Evolutionary conservation across 1,140 invertebrate genomes (phyloP), one percentile per base, ranked within the genome.

Genomic region (Ridgeia piscesae): DNA sequence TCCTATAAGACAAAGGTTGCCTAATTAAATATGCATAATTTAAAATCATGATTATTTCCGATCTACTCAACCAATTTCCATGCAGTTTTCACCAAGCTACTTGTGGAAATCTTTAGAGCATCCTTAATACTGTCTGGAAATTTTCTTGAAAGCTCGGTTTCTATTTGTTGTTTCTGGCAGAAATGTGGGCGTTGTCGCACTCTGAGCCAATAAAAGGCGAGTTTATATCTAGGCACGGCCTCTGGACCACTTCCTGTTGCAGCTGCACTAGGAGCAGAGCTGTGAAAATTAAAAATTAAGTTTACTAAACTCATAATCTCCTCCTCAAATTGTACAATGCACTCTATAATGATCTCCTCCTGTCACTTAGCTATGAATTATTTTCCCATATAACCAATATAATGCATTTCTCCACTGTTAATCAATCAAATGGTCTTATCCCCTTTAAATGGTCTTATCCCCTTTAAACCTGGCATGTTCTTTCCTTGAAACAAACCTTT

Each of bases 1-100:
- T 8, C 48, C 48, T 50, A 50, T 50, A 50, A 50, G 48, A 17
- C 17, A 50, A 50, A 50, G 48, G 6, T 50, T 50, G 48, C 48
- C 48, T 50, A 50, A 50, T 50, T 50, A 50, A 50, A 50, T 50
- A 50, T 50, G 48, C 48, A 50, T 50, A 50, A 50, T 89, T 89
- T 8, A 33, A 42, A 58, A 50, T 50, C n/a, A n/a, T n/a, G n/a
- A 77, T 77, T 77, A 77, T 17, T 77, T 77, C 8, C 58, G 58
- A 77, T 77, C 58, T 77, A 77, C 58, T 77, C 58, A 77, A 77
- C 58, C 58, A 77, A 77, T 77, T 77, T 77, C 58, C 58, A 77
- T 21, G 17, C 58, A 21, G 58, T 77, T 77, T 77, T 77, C 58
- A 77, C 58, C 58, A 77, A 77, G 27, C 58, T 77, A 21, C 58